Evolutionary conservation across 2,888 invertebrate genomes (phyloP), one percentile per base, ranked within the genome.

Genomic region (Lithophane leautieri): DNA sequence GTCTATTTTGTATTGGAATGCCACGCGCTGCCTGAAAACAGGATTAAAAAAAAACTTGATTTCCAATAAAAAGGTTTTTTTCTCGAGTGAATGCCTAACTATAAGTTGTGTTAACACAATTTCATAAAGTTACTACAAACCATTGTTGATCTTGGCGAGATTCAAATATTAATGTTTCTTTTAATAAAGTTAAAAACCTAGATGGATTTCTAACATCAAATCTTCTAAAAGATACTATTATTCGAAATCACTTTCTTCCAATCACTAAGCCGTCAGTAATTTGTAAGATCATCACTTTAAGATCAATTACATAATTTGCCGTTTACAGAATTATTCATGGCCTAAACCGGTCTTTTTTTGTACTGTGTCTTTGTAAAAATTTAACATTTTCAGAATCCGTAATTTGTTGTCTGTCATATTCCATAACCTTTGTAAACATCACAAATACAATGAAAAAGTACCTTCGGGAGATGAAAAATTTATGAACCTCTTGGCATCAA

Each of bases 401-500:
- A 4, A 66, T 67, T 40, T 67, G 19, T 40, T 25, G n/a, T 42
- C 25, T n/a, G n/a, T 6, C 44, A 62, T 44, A 62, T 61, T 62
- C n/a, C 54, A 72, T n/a, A 67, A 34, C 34, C 7, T 54, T 34
- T 67, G 56, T 19, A n/a, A 56, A 40, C 52, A 78, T 85, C 70
- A 86, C 73, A 85, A 82, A 66, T 76, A 85, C 82, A 84, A 87
- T 82, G 84, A 87, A 72, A 76, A 77, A 69, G 73, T 79, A 77
- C 61, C 47, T 79, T 68, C 54, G 52, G 67, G 76, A 81, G 72
- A 78, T 47, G 12, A 74, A 28, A n/a, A 68, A 76, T 78, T 69
- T 73, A 50, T 34, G 70, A 74, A 67, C 11, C 65, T 54, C 60
- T 76, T 70, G 70, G 62, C 62, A 80, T 77, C 62, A 65, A 74